Conservation (phyloP, 2,797 vertebrate genomes). For the Erethizon dorsatum region DNA sequence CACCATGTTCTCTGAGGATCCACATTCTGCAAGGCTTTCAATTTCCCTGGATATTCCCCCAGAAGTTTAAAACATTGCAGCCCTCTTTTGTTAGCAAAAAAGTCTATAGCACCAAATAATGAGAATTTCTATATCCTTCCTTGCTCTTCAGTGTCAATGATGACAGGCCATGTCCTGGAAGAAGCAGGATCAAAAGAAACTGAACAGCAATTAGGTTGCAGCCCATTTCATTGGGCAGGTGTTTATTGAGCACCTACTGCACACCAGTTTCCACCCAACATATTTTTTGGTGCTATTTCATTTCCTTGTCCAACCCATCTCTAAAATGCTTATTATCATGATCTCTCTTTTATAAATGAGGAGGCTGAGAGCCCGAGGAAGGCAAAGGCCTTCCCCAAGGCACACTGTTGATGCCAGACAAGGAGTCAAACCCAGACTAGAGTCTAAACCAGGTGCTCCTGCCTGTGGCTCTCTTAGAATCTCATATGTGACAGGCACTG, state of each 20-base stretch:
- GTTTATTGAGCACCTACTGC: not conserved
- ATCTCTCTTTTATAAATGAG: not conserved
- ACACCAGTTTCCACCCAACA: not conserved
- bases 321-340: not conserved
- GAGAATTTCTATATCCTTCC: not conserved
- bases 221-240: not conserved
- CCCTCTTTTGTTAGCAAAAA: not conserved
- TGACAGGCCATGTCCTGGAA: not conserved
- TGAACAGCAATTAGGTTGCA: not conserved
- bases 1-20: not conserved
- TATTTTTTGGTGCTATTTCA: not conserved
- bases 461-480: not conserved
- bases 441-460: not conserved
- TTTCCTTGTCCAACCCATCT: not conserved
- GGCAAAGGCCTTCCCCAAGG: not conserved
- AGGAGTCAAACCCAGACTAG: not conserved
- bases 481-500: not conserved
- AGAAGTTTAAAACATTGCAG: not conserved
- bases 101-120: conserved; percentile 17
- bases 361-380: not conserved
- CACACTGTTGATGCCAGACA: not conserved
- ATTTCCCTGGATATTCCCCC: not conserved
- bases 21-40: conserved; percentile 22
- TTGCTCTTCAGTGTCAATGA: not conserved
- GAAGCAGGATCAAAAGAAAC: not conserved